Percentiles rank a stretch among this genome's conserved stretches.
Evolutionary conservation across 1,140 invertebrate genomes (phyloP).

Genomic region (Mactra quadrangularis): DNA sequence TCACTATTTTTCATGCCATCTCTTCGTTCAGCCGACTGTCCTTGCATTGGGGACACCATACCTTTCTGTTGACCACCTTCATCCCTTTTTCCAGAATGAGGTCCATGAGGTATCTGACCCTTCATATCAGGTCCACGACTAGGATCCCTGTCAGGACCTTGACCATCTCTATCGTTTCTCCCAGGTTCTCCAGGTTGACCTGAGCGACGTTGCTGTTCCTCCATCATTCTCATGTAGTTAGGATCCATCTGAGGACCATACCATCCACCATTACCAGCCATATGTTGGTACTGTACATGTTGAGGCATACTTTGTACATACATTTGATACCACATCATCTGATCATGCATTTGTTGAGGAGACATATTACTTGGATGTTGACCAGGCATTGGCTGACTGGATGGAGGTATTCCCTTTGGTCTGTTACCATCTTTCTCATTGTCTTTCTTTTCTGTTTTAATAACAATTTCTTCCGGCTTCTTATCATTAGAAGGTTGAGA

Average conservation of each 20-base stretch:
- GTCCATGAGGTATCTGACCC: not conserved
- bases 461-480: constrained; percentile 46
- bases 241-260: constrained; percentile 88
- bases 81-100: constrained; percentile 36
- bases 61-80: constrained; percentile 44
- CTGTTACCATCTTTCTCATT: constrained; percentile 63
- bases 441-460: constrained; percentile 57
- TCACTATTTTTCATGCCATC: constrained; percentile 26
- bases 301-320: constrained; percentile 73
- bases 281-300: constrained; percentile 84
- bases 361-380: constrained; percentile 37
- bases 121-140: constrained; percentile 17
- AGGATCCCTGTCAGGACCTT: constrained; percentile 18
- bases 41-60: constrained; percentile 12
- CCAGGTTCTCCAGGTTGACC: constrained; percentile 1
- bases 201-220: constrained; percentile 68
- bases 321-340: constrained; percentile 70
- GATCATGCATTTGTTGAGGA: constrained; percentile 60
- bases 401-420: constrained; percentile 1
- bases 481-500: constrained; percentile 44
- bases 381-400: constrained; percentile 8
- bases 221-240: constrained; percentile 84
- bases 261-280: constrained; percentile 62
- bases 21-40: constrained; percentile 11
- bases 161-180: not conserved